Evolutionary conservation across 2,888 invertebrate genomes (phyloP), one percentile per base, ranked within the genome.

Genomic region (Caenorhabditis panamensis): DNA sequence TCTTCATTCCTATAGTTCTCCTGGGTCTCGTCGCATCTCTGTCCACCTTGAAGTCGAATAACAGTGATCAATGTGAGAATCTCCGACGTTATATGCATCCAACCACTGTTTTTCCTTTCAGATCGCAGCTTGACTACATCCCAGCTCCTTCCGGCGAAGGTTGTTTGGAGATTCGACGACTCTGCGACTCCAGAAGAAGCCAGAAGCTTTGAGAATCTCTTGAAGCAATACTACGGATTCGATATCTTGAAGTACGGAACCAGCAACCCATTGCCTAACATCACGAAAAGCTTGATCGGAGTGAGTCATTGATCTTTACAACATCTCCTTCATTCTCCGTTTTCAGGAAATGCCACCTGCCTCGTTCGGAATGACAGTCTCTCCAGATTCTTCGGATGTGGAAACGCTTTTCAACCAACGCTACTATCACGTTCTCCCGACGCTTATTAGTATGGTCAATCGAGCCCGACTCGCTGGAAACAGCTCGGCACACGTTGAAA

Each of bases 331-430:
- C 2, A 31, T 31, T 2, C 31, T 64, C 24, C 1, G 41, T 58
- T 31, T 36, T 51, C 36, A 78, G 78, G 79, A 76, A 66, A 71
- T 80, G 66, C 80, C 80, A 20, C 63, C 80, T 4, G 80, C 66
- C 22, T 49, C 64, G 2, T 61, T 80, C 20, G 75, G 69, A 41
- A 54, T 71, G 66, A 71, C 71, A 0, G 24, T 20, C 3, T 20
- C 59, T 9, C 11, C 20, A 8, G 44, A 31, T 8, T 49, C 16
- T 41, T 41, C 41, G 8, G 41, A 41, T 9, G 4, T 63, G 36
- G 69, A 63, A 8, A 63, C 62, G 8, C 28, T 80, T 0, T 76
- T 76, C 67, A 80, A 75, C 47, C 24, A 41, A 41, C 37, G 76
- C 26, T 58, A 49, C 26, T 75, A 76, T 37, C 80, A 75, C 37